Evolutionary conservation across 2,113 vertebrate species (phyloP).

Genomic region (Aythya baeri): DNA sequence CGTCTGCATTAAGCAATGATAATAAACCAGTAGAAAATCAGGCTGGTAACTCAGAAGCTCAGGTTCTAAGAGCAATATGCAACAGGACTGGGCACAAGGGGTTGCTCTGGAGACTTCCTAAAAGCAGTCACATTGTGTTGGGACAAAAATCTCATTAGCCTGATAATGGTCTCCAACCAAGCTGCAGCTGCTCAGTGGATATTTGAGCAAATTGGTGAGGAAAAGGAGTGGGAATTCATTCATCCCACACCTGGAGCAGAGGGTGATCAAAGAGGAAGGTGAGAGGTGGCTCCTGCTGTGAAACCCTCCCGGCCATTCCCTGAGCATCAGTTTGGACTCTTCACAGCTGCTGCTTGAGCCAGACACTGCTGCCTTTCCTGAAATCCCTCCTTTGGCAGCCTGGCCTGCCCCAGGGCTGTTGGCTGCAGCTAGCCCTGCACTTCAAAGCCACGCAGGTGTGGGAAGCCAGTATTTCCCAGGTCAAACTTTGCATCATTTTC

Average conservation of each 20-base stretch:
- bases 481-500: neutral
- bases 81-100: neutral
- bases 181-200: neutral
- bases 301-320: neutral
- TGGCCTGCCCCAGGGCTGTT: neutral
- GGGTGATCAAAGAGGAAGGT: neutral
- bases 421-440: neutral
- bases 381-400: neutral
- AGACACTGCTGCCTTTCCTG: too few species aligned
- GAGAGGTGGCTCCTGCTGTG: rapidly evolving
- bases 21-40: neutral
- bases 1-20: neutral
- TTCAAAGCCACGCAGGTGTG: neutral
- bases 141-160: neutral
- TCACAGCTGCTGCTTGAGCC: neutral
- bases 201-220: neutral
- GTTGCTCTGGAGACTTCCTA: neutral
- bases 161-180: rapidly evolving
- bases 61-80: neutral
- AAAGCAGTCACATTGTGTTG: neutral
- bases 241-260: neutral
- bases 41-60: neutral
- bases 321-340: neutral
- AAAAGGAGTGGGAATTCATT: neutral
- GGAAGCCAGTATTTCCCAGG: neutral